Conservation (phyloP, 2,888 invertebrate genomes). For the Thera obeliscata region DNA sequence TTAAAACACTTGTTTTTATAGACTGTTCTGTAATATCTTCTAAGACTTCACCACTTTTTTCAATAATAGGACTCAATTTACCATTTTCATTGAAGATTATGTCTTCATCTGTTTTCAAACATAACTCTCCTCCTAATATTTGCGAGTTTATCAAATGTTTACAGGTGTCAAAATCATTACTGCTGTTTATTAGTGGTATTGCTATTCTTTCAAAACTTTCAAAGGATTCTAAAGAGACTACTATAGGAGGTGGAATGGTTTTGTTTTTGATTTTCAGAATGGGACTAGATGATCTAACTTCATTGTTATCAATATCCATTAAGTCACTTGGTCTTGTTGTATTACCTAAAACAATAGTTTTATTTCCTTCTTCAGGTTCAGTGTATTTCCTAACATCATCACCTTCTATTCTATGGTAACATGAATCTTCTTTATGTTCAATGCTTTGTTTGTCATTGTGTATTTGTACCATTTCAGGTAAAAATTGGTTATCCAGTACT, state of each 20-base stretch:
- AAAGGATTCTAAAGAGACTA: slow-evolving; percentile 63
- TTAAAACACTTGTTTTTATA: slow-evolving; percentile 2
- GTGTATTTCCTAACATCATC: background rate
- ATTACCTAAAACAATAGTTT: background rate
- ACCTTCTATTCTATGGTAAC: background rate
- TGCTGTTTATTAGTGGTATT: slow-evolving; percentile 56
- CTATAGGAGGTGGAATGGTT: slow-evolving; percentile 47
- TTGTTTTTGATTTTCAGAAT: slow-evolving; percentile 49
- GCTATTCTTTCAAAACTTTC: slow-evolving; percentile 70
- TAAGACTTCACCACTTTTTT: slow-evolving; percentile 31
- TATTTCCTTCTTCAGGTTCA: background rate
- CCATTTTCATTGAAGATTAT: slow-evolving; percentile 35
- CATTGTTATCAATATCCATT: slow-evolving; percentile 28
- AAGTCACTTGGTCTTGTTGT: slow-evolving; percentile 7
- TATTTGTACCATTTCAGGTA: background rate
- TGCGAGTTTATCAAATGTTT: slow-evolving; percentile 68
- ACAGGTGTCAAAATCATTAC: slow-evolving; percentile 50
- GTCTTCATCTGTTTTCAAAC: slow-evolving; percentile 47
- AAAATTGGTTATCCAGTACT: background rate
- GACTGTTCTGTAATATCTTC: slow-evolving; percentile 35
- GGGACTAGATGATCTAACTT: slow-evolving; percentile 55
- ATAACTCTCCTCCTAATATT: slow-evolving; percentile 59
- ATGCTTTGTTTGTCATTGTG: background rate
- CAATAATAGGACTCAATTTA: slow-evolving; percentile 45
- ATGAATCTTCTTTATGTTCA: background rate